Evolutionary conservation across 2,888 invertebrate species (phyloP).

Genomic region (Pandemis cinnamomeana): DNA sequence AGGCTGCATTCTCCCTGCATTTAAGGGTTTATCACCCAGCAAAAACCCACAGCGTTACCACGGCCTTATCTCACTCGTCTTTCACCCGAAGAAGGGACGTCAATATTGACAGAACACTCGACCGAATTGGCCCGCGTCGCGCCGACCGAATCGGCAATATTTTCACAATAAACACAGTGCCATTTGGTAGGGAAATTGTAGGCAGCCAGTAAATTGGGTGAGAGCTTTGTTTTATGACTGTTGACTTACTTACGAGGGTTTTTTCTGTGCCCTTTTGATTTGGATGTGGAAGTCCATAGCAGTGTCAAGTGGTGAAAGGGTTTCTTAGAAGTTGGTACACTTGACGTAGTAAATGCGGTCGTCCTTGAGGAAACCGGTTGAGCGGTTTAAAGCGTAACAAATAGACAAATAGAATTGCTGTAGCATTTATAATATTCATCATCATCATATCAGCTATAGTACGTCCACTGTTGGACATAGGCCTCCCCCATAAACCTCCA

Average conservation of each 20-base stretch:
- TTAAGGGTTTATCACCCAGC: background rate
- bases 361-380: too few species aligned
- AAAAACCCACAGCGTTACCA: background rate
- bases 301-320: too few species aligned
- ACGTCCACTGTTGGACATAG: too few species aligned
- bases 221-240: slow-evolving; percentile 40
- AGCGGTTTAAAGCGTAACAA: too few species aligned
- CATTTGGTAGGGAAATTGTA: slow-evolving; percentile 46
- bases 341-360: too few species aligned
- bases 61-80: slow-evolving; percentile 1
- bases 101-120: slow-evolving; percentile 47
- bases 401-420: too few species aligned
- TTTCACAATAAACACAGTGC: slow-evolving; percentile 45
- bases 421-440: too few species aligned
- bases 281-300: background rate
- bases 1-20: too few species aligned
- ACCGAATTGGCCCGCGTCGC: slow-evolving; percentile 41
- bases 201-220: slow-evolving; percentile 37
- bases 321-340: too few species aligned
- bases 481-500: too few species aligned
- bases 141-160: slow-evolving; percentile 42
- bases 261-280: slow-evolving; percentile 28
- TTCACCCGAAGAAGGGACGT: slow-evolving; percentile 25
- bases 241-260: slow-evolving; percentile 39
- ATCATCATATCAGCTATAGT: too few species aligned